Conservation (phyloP, 37 sponge, comb jelly and placozoan genomes). For the Aplysina aerophoba region DNA sequence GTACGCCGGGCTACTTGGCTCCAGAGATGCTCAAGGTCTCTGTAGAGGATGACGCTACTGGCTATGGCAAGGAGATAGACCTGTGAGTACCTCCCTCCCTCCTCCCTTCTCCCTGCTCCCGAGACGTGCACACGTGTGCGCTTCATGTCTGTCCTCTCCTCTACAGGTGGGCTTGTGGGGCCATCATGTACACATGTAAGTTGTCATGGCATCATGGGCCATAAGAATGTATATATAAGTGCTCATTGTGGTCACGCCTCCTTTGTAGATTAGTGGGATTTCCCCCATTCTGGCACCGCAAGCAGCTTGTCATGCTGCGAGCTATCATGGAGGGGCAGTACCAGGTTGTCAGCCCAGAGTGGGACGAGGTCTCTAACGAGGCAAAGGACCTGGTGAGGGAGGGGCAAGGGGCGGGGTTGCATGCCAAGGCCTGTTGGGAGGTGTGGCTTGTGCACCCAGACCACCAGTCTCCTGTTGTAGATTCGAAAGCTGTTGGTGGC, state of each 20-base stretch:
- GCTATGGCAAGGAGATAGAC: slow-evolving; percentile 81
- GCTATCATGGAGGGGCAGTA: slow-evolving; percentile 90
- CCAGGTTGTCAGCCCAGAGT: slow-evolving; percentile 89
- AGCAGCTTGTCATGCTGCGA: slow-evolving; percentile 85
- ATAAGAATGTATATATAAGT: background rate
- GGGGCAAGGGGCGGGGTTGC: background rate
- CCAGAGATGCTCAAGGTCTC: slow-evolving; percentile 86
- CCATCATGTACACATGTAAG: slow-evolving; percentile 93
- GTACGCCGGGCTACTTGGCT: slow-evolving; percentile 92
- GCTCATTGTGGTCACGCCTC: background rate
- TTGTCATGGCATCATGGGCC: background rate
- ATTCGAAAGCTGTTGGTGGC: slow-evolving; percentile 64
- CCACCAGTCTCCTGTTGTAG: slow-evolving; percentile 22
- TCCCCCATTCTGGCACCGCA: slow-evolving; percentile 95
- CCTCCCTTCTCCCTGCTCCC: background rate
- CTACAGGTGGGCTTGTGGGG: slow-evolving; percentile 88
- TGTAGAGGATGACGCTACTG: slow-evolving; percentile 62
- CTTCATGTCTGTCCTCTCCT: background rate
- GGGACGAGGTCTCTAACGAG: slow-evolving; percentile 84
- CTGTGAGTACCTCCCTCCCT: slow-evolving; percentile 48
- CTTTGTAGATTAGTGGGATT: slow-evolving; percentile 80
- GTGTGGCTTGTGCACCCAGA: background rate
- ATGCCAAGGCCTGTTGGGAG: background rate
- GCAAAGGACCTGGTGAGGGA: slow-evolving; percentile 86
- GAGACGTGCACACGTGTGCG: too few relatives aligned